phyloP scores from a whole-genome alignment of 2,113 vertebrate genomes.

The Delphinapterus leucas region DNA sequence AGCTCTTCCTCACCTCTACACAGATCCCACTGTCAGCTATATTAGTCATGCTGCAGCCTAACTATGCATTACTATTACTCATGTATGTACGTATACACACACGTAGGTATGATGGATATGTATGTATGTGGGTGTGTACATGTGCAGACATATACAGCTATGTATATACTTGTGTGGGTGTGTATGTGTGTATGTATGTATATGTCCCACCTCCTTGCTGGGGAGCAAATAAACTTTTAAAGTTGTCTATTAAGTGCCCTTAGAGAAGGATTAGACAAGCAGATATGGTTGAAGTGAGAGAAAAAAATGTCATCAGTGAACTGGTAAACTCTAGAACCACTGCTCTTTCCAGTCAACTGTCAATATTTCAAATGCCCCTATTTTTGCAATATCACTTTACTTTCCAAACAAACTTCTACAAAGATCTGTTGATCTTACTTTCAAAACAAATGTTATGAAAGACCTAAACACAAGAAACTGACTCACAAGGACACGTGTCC shows the following conservation, averaged over 20 bases:
- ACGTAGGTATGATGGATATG: rapidly evolving
- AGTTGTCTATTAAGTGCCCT: not conserved
- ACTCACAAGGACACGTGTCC: not conserved
- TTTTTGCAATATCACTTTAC: not conserved
- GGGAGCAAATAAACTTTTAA: not conserved
- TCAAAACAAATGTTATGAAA: not conserved
- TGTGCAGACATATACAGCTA: too few relatives aligned
- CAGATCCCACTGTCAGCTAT: not conserved
- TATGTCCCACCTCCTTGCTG: not conserved
- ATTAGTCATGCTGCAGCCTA: rapidly evolving
- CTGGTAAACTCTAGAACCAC: rapidly evolving
- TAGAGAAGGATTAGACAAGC: not conserved
- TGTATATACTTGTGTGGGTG: not conserved
- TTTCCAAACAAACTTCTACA: not conserved
- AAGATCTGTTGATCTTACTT: not conserved
- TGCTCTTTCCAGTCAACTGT: not conserved
- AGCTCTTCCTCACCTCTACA: too few relatives aligned
- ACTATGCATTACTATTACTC: rapidly evolving
- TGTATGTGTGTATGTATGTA: too few relatives aligned
- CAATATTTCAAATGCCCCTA: rapidly evolving
- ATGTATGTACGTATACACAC: rapidly evolving
- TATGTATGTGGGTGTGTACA: rapidly evolving
- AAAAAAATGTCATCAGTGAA: not conserved
- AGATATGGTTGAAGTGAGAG: not conserved
- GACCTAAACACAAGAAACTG: not conserved